Evolutionary conservation across 1,140 invertebrate genomes (phyloP).

Genomic region (Atopsyche davidsoni): DNA sequence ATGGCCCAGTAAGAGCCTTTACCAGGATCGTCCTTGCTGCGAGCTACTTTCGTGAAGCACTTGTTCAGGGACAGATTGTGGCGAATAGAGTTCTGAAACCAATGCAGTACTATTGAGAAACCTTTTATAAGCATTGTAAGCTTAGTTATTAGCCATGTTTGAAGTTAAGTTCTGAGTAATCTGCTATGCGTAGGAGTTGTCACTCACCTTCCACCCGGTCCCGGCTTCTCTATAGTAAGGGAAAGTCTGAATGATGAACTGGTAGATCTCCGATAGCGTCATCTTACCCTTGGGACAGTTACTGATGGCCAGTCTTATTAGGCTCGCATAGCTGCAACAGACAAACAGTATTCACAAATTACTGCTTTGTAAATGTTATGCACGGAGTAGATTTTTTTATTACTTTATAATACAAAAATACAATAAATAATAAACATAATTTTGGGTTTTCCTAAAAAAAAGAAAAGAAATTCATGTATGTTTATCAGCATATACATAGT

Average conservation of each 20-base stretch:
- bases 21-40: slow-evolving; percentile 59
- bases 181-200: no score
- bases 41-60: slow-evolving; percentile 65
- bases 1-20: slow-evolving; percentile 61
- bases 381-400: no score
- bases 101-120: slow-evolving; percentile 10
- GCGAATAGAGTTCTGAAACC: slow-evolving; percentile 81
- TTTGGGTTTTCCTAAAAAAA: no score
- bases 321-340: slow-evolving; percentile 59
- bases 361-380: no score
- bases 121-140: no score
- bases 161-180: no score
- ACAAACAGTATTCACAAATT: no score
- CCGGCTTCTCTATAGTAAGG: slow-evolving; percentile 65
- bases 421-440: no score
- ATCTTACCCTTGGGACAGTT: slow-evolving; percentile 66
- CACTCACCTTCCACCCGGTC: slow-evolving; percentile 64
- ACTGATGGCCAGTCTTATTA: slow-evolving; percentile 67
- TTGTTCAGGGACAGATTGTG: slow-evolving; percentile 91
- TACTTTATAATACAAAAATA: no score
- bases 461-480: no score
- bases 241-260: slow-evolving; percentile 70
- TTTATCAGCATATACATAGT: no score
- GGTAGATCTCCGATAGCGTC: slow-evolving; percentile 69
- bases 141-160: no score